Evolutionary conservation across 2,113 vertebrate genomes (phyloP).

Genomic region (Petroica traversi): DNA sequence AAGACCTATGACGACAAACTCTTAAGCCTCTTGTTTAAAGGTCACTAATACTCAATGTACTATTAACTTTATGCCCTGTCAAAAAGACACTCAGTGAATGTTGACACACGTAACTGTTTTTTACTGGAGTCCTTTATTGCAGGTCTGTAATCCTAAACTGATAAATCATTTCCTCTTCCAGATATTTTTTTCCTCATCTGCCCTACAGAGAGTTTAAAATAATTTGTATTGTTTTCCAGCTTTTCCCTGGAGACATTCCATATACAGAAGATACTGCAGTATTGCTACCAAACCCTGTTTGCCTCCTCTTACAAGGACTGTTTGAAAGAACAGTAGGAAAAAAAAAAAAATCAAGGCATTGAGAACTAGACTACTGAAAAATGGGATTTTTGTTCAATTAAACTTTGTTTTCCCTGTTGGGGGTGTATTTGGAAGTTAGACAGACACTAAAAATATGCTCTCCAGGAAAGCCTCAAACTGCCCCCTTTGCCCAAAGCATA

Average conservation of each 20-base stretch:
- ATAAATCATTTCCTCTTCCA: neutral
- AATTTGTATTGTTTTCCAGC: neutral
- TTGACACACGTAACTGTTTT: neutral
- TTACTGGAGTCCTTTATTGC: neutral
- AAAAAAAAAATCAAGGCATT: neutral
- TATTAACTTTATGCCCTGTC: neutral
- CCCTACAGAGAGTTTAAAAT: neutral
- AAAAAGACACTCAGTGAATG: neutral
- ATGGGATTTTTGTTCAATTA: neutral
- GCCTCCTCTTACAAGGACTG: neutral
- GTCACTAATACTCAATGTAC: neutral
- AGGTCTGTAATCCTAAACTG: neutral
- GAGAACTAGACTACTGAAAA: neutral
- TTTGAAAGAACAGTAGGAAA: neutral
- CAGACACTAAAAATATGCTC: neutral
- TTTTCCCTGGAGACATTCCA: neutral
- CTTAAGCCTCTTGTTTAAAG: neutral
- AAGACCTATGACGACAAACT: neutral
- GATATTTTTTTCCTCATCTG: neutral
- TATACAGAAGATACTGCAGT: neutral
- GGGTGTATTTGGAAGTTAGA: neutral
- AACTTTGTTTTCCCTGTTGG: neutral
- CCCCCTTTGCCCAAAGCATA: neutral
- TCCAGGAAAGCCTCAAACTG: conserved; percentile 7
- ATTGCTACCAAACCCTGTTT: neutral